phyloP scores from a whole-genome alignment of 2,888 invertebrate genomes.

The Empis livida region DNA sequence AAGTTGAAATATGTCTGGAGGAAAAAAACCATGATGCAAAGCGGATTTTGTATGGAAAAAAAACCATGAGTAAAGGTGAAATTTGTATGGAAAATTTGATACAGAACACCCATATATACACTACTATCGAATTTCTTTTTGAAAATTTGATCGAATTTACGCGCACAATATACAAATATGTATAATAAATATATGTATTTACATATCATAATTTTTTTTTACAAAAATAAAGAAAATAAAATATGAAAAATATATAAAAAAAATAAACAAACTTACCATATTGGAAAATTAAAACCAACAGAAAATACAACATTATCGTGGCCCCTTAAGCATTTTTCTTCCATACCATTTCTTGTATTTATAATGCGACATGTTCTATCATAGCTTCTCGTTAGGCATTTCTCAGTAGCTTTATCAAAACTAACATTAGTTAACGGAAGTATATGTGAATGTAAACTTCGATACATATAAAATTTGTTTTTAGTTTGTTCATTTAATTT shows the following conservation, averaged over 20 bases:
- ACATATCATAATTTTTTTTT: neutral
- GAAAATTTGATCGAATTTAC: no score
- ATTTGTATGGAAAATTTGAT: no score
- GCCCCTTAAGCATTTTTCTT: slow-evolving; percentile 53
- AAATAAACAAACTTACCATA: slow-evolving; percentile 43
- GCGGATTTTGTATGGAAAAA: no score
- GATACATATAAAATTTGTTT: slow-evolving; percentile 52
- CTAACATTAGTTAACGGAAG: slow-evolving; percentile 60
- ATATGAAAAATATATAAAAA: neutral
- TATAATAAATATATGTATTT: no score
- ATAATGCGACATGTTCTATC: slow-evolving; percentile 74
- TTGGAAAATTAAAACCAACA: slow-evolving; percentile 63
- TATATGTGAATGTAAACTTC: slow-evolving; percentile 51
- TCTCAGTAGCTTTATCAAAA: slow-evolving; percentile 55
- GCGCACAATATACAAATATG: no score
- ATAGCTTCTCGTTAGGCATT: slow-evolving; percentile 71
- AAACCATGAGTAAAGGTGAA: no score
- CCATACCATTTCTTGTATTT: slow-evolving; percentile 55
- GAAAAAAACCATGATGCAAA: no score
- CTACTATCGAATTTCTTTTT: no score
- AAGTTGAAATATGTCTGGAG: no score
- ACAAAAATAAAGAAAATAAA: neutral
- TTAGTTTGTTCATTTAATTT: slow-evolving; percentile 47
- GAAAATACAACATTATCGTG: slow-evolving; percentile 74
- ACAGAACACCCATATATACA: no score